Conservation (phyloP, 2,113 vertebrate genomes). For the Ancistrus triradiatus region DNA sequence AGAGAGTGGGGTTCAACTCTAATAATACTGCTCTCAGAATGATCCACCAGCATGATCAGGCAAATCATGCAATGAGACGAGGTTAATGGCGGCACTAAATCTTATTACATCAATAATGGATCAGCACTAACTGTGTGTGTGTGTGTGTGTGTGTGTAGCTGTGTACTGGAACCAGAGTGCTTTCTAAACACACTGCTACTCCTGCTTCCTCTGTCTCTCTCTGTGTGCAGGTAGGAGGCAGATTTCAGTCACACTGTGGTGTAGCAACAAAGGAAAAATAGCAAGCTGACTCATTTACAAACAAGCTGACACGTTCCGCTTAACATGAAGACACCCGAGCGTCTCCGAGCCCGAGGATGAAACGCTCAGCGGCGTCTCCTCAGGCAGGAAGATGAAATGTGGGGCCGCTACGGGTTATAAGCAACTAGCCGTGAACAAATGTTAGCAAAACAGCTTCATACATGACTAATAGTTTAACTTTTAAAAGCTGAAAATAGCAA, state of each 20-base stretch:
- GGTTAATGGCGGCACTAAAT: no score
- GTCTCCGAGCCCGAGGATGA: conserved; percentile 3
- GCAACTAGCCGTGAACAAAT: background rate
- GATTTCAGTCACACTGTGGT: background rate
- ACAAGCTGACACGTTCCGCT: background rate
- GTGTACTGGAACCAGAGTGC: no score
- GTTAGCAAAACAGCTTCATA: background rate
- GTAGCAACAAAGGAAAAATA: conserved; percentile 13
- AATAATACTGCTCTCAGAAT: no score
- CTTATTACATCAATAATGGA: background rate
- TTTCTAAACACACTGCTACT: background rate
- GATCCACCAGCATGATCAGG: no score
- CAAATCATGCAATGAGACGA: no score
- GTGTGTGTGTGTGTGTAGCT: no score
- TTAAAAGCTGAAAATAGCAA: background rate
- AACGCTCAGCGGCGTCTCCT: background rate
- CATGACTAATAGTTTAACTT: background rate
- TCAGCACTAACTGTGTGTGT: background rate
- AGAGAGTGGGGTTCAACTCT: no score
- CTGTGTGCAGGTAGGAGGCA: conserved; percentile 13
- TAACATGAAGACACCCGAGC: no score
- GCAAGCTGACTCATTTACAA: conserved; percentile 3
- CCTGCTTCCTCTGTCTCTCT: background rate
- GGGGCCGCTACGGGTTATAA: background rate
- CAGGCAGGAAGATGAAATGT: background rate